phyloP scores from a whole-genome alignment of 1,140 invertebrate species.

The Lordiphosa collinella region DNA sequence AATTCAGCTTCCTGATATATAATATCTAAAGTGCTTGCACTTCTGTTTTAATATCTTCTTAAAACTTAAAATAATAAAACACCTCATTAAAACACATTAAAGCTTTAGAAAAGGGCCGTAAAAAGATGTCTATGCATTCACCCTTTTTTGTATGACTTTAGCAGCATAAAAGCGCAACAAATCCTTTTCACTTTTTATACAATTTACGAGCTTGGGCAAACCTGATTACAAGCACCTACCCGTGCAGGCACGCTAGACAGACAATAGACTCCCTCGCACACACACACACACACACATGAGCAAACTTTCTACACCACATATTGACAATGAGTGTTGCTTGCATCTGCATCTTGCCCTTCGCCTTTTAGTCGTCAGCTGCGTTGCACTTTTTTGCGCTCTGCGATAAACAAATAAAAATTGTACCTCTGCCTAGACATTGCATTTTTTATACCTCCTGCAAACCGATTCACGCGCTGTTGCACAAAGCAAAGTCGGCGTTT shows the following conservation, averaged over 20 bases:
- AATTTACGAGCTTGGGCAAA: constrained; percentile 31
- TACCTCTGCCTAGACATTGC: constrained; percentile 57
- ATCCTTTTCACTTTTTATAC: constrained; percentile 52
- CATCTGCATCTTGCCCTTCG: constrained; percentile 30
- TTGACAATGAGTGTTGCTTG: constrained; percentile 55
- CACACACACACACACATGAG: constrained; percentile 5
- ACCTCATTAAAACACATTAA: constrained; percentile 1
- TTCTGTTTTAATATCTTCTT: neutral
- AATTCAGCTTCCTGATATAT: too few relatives aligned
- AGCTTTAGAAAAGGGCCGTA: neutral
- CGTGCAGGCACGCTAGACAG: constrained; percentile 25
- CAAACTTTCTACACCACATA: constrained; percentile 32
- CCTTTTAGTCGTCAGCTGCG: constrained; percentile 40
- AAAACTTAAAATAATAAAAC: neutral
- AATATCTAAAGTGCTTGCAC: too few relatives aligned
- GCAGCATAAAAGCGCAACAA: constrained; percentile 20
- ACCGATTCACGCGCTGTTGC: constrained; percentile 64
- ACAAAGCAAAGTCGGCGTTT: constrained; percentile 74
- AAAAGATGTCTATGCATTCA: neutral
- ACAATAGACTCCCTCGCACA: constrained; percentile 51
- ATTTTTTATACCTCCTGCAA: constrained; percentile 37
- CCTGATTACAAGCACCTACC: constrained; percentile 50
- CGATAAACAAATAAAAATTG: constrained; percentile 70
- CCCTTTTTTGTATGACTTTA: neutral
- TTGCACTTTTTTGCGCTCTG: constrained; percentile 64